Percentiles rank a stretch among this genome's conserved stretches.
phyloP scores from a whole-genome alignment of 2,113 vertebrate genomes.

The Zootoca vivipara region DNA sequence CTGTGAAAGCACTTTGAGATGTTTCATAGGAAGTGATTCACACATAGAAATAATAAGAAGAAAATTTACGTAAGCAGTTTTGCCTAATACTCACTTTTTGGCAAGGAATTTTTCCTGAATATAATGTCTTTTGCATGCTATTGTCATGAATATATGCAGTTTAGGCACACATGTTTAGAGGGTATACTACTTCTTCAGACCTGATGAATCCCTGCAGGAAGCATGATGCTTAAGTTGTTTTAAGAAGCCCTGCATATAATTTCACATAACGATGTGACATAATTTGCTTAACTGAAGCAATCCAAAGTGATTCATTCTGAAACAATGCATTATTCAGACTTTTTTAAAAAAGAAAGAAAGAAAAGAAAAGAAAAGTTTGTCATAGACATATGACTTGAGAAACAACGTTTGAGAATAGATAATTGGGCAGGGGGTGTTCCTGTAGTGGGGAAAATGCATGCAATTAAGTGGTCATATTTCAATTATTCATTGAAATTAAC shows the following conservation, averaged over 20 bases:
- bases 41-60: too few species aligned
- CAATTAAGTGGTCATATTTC: not conserved
- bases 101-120: too few species aligned
- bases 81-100: too few species aligned
- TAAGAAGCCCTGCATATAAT: not conserved
- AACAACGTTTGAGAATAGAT: not conserved
- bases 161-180: too few species aligned
- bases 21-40: too few species aligned
- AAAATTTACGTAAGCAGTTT: too few species aligned
- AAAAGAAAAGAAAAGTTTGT: not conserved
- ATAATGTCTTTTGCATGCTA: not conserved
- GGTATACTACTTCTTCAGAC: not conserved
- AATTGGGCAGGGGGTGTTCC: not conserved
- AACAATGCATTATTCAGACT: constrained; percentile 5
- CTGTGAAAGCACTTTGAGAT: too few species aligned
- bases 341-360: not conserved
- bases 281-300: constrained; percentile 3
- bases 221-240: not conserved
- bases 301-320: not conserved
- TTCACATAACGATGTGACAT: not conserved
- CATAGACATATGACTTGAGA: not conserved
- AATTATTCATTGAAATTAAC: not conserved
- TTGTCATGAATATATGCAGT: not conserved
- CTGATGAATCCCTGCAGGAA: not conserved
- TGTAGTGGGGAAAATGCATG: not conserved